Percentiles rank a stretch among this genome's conserved stretches.
These are phyloP conservation scores for Andrena chrysosceles DNA, from an alignment of 2,888 invertebrate species.

Conservation along the genomic window DNA sequence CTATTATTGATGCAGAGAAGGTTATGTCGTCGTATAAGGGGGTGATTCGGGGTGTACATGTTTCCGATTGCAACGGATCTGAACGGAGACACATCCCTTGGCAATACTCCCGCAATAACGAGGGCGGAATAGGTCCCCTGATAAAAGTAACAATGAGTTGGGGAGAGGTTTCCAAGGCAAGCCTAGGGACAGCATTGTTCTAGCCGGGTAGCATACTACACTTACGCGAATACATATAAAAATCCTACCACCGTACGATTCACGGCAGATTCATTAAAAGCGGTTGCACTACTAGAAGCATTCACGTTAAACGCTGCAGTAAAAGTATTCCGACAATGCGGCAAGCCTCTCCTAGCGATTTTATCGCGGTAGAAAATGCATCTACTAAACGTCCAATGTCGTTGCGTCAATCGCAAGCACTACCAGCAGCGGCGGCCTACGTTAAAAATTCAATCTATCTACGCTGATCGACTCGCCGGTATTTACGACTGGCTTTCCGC, in stretches of 20 bases:
- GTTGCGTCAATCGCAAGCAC: slow-evolving; percentile 8
- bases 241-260: slow-evolving; percentile 35
- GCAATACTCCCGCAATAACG: slow-evolving; percentile 42
- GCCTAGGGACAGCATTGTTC: slow-evolving; percentile 39
- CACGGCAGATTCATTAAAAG: slow-evolving; percentile 70
- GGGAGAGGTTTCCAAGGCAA: slow-evolving; percentile 40
- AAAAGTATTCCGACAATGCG: slow-evolving; percentile 53
- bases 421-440: slow-evolving; percentile 11
- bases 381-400: slow-evolving; percentile 50
- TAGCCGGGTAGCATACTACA: slow-evolving; percentile 13
- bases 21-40: slow-evolving; percentile 66
- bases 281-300: slow-evolving; percentile 33
- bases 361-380: slow-evolving; percentile 63
- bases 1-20: slow-evolving; percentile 76
- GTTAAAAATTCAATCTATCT: slow-evolving; percentile 11
- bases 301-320: slow-evolving; percentile 29
- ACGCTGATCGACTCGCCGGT: neutral
- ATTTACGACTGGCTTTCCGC: neutral
- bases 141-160: slow-evolving; percentile 68
- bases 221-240: slow-evolving; percentile 15
- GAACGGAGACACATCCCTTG: slow-evolving; percentile 38
- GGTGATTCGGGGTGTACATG: slow-evolving; percentile 68
- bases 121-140: slow-evolving; percentile 58
- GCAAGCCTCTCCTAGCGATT: slow-evolving; percentile 54
- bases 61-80: slow-evolving; percentile 71